Evolutionary conservation across 2,888 invertebrate species (phyloP).

Genomic region (Nematopogon swammerdamellus): DNA sequence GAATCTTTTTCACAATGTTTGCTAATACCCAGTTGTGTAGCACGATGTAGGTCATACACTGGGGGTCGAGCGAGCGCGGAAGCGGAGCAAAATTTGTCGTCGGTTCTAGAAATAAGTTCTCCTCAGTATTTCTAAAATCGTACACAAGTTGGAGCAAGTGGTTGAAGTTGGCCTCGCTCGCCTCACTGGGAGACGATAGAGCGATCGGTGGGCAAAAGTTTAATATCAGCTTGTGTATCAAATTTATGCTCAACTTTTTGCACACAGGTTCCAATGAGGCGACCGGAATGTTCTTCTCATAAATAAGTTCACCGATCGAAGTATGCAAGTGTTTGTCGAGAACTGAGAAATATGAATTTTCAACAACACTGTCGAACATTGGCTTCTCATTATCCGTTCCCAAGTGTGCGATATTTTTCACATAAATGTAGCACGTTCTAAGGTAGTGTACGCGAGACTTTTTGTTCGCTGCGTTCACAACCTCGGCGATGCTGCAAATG

Average conservation of each 20-base stretch:
- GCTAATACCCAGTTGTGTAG: constrained; percentile 67
- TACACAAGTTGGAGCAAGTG: constrained; percentile 37
- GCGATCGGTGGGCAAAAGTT: constrained; percentile 69
- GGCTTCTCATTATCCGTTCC: constrained; percentile 23
- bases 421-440: constrained; percentile 55
- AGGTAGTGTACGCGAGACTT: constrained; percentile 46
- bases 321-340: constrained; percentile 53
- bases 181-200: constrained; percentile 36
- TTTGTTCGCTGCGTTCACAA: constrained; percentile 30
- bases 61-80: constrained; percentile 43
- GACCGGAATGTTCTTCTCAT: constrained; percentile 63
- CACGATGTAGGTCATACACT: constrained; percentile 60
- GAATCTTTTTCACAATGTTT: constrained; percentile 63
- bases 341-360: constrained; percentile 46
- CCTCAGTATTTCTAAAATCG: constrained; percentile 40
- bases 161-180: constrained; percentile 35
- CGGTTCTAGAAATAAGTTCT: constrained; percentile 47
- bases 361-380: constrained; percentile 15
- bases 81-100: constrained; percentile 38
- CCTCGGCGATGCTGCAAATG: constrained; percentile 37
- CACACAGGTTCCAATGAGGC: constrained; percentile 67
- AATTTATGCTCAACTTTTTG: constrained; percentile 66
- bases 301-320: constrained; percentile 65
- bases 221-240: constrained; percentile 68
- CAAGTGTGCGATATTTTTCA: constrained; percentile 54